Percentiles rank a stretch among this genome's conserved stretches.
These are phyloP conservation scores for Andrena fulva DNA, from an alignment of 2,888 invertebrate genomes.

Conservation along the genomic window DNA sequence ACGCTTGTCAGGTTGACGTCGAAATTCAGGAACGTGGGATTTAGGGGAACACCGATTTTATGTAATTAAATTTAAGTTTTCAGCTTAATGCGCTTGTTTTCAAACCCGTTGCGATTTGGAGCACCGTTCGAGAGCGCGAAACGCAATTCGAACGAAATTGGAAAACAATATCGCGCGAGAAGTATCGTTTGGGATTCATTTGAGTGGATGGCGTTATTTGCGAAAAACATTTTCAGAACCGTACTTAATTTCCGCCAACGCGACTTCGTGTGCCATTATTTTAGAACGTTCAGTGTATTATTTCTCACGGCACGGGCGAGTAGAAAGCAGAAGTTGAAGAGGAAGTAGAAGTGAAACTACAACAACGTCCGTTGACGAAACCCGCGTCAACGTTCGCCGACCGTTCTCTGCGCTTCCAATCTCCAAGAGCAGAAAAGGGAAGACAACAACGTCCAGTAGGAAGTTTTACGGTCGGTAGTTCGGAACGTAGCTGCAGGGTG, in stretches of 20 bases:
- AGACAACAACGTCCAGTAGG: slow-evolving; percentile 65
- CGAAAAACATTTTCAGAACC: background rate
- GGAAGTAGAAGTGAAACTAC: background rate
- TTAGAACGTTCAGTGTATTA: no score
- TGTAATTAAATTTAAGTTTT: background rate
- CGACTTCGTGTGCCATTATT: no score
- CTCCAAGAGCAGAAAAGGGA: slow-evolving; percentile 41
- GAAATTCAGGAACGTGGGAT: background rate
- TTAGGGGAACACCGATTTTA: background rate
- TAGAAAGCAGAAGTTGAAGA: background rate
- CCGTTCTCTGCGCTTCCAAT: slow-evolving; percentile 27
- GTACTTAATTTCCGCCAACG: no score
- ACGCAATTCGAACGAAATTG: background rate
- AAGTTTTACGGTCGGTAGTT: slow-evolving; percentile 78
- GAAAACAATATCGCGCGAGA: no score
- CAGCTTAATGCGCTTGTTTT: background rate
- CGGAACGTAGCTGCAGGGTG: slow-evolving; percentile 73
- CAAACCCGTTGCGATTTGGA: background rate
- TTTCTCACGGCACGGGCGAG: background rate
- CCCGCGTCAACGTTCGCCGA: slow-evolving; percentile 8
- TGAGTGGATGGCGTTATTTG: background rate
- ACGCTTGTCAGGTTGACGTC: no score
- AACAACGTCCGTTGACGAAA: slow-evolving; percentile 16
- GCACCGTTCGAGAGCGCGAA: background rate
- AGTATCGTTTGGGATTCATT: background rate